phyloP scores from a whole-genome alignment of 2,888 invertebrate species.

The Diarsia rubi region DNA sequence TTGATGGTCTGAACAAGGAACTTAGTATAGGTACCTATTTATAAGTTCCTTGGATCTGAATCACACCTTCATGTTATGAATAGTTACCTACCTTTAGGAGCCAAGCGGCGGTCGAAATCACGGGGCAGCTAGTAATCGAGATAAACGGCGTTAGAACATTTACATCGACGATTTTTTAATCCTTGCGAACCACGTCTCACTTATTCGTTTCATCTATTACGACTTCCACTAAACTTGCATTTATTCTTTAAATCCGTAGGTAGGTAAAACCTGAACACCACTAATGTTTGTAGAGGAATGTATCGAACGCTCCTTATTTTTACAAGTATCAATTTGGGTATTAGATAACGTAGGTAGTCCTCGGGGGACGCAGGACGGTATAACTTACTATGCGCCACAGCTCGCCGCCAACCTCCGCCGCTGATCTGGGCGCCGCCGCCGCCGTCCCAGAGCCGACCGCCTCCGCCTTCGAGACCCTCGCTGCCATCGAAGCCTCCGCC shows the following conservation, averaged over 20 bases:
- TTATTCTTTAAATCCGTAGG: background rate
- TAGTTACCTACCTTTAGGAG: too few relatives aligned
- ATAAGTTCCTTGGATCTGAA: too few relatives aligned
- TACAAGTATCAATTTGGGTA: background rate
- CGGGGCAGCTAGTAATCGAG: too few relatives aligned
- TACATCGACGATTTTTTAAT: too few relatives aligned
- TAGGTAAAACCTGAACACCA: background rate
- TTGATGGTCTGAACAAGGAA: too few relatives aligned
- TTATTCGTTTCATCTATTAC: too few relatives aligned
- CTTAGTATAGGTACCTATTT: too few relatives aligned
- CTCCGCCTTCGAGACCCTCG: background rate
- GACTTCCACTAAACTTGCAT: too few relatives aligned
- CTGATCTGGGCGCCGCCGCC: background rate
- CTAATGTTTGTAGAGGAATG: background rate
- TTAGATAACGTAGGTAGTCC: background rate
- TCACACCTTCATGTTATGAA: too few relatives aligned
- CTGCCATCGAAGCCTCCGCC: background rate
- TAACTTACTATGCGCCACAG: slow-evolving; percentile 12
- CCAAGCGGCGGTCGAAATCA: too few relatives aligned
- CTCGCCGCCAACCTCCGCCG: background rate
- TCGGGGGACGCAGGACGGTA: background rate
- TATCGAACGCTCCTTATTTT: background rate
- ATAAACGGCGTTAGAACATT: too few relatives aligned
- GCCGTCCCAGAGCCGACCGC: background rate
- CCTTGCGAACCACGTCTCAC: too few relatives aligned